A percentile compares a stretch with the other conserved stretches of the same genome.
phyloP scores from a whole-genome alignment of 35 echinoderm and acorn worm genomes.

The Apostichopus californicus region DNA sequence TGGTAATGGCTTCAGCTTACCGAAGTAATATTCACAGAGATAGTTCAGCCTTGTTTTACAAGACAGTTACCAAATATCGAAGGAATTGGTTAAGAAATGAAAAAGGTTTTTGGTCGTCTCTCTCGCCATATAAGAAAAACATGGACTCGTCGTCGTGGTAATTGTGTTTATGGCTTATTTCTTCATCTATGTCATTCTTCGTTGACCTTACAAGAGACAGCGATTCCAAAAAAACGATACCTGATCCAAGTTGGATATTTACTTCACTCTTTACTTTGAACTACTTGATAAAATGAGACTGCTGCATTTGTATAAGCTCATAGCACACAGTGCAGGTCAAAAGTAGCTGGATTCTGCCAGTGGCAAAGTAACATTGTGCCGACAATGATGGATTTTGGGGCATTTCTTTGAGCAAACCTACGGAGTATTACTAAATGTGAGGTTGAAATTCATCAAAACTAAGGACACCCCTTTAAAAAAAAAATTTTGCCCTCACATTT shows the following conservation, averaged over 20 bases:
- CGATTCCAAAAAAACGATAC: neutral
- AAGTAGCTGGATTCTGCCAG: too few species aligned
- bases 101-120: neutral
- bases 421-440: too few species aligned
- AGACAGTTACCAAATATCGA: constrained; percentile 4
- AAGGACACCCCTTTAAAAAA: too few species aligned
- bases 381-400: too few species aligned
- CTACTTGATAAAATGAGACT: too few species aligned
- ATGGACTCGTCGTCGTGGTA: neutral
- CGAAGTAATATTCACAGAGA: constrained; percentile 3
- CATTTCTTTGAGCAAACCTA: too few species aligned
- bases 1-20: neutral
- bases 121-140: neutral
- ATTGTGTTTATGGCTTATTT: constrained; percentile 17
- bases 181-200: neutral
- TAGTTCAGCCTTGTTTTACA: constrained; percentile 12
- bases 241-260: neutral
- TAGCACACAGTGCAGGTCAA: too few species aligned
- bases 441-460: too few species aligned
- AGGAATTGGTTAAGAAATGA: neutral
- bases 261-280: too few species aligned
- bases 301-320: too few species aligned
- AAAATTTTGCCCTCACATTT: too few species aligned
- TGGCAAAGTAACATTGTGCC: too few species aligned
- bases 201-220: constrained; percentile 2